Evolutionary conservation across 2,113 vertebrate genomes (phyloP), one percentile per base, ranked within the genome.

Genomic region (Lepisosteus osseus): DNA sequence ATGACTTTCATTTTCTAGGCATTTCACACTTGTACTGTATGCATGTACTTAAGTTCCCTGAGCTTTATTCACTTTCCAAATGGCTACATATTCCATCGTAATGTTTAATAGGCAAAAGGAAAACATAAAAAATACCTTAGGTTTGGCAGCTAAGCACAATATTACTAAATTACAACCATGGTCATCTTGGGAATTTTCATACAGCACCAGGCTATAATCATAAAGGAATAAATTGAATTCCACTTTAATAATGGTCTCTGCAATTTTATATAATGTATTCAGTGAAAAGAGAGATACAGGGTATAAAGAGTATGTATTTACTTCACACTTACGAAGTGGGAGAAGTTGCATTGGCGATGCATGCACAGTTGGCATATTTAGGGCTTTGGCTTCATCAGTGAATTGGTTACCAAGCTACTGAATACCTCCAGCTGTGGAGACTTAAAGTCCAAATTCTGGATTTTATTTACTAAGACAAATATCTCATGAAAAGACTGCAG

Each of bases 341-440:
- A 59, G n/a, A 59, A 59, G 13, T 59, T 59, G 13, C 57, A 59
- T 15, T 59, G 57, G 14, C 4, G n/a, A 11, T 59, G 12, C 57
- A 59, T 6, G 3, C 14, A 11, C 4, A 13, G 2, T 59, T 59
- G 57, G 57, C 57, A 11, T n/a, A 13, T n/a, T 2, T 59, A n/a
- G 57, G n/a, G 13, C 12, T 64, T 85, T 86, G 84, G 84, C 84
- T 83, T 51, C 68, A 69, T 77, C 71, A 77, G 80, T 67, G 82
- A 82, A 79, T 81, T 86, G 69, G 77, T 80, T 78, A 3, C 0
- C 3, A 0, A 79, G 83, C 84, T 86, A 85, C 83, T 83, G 83
- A 86, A 85, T 72, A 78, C 67, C 84, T 86, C 83, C 84, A 86
- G 84, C 84, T 85, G 84, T 86, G 83, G 73, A 83, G 77, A 83